phyloP scores from a whole-genome alignment of 2,113 vertebrate species.

The Lepisosteus oculatus region DNA sequence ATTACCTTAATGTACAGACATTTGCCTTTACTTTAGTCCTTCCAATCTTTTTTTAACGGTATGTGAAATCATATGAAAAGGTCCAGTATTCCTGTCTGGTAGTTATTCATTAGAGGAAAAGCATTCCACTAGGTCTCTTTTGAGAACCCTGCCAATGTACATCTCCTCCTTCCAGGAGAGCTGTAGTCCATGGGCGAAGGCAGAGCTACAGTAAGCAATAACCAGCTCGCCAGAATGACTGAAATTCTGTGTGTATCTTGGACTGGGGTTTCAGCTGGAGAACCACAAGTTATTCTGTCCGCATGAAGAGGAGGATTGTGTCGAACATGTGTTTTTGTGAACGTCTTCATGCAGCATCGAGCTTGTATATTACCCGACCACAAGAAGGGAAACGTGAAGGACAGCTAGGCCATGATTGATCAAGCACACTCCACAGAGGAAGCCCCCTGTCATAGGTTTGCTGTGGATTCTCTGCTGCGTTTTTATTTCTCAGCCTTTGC shows the following conservation, averaged over 20 bases:
- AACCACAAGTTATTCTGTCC: not conserved
- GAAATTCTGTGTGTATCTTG: not conserved
- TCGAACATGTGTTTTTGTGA: conserved; percentile 46
- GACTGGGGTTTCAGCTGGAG: not conserved
- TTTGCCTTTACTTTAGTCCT: too few relatives aligned
- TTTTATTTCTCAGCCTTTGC: not conserved
- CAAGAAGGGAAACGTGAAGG: conserved; percentile 18
- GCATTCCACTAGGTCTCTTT: not conserved
- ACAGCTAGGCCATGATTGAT: conserved; percentile 9
- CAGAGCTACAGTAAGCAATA: not conserved
- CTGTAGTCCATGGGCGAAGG: not conserved
- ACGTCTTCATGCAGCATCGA: conserved; percentile 34
- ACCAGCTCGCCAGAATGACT: not conserved
- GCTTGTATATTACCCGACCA: conserved; percentile 26
- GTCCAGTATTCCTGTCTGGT: too few relatives aligned
- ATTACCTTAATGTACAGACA: too few relatives aligned
- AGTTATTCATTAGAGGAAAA: too few relatives aligned
- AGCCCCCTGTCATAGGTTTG: not conserved
- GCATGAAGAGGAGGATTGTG: conserved; percentile 19
- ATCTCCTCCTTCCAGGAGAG: not conserved
- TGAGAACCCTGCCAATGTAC: not conserved
- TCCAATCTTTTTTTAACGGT: too few relatives aligned
- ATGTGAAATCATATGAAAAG: too few relatives aligned
- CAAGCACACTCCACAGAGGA: conserved; percentile 7
- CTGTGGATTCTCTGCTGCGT: not conserved